A percentile compares a stretch with the other conserved stretches of the same genome.
These are phyloP conservation scores for Danionella dracula DNA, from an alignment of 2,797 vertebrate species.

Conservation along the genomic window DNA sequence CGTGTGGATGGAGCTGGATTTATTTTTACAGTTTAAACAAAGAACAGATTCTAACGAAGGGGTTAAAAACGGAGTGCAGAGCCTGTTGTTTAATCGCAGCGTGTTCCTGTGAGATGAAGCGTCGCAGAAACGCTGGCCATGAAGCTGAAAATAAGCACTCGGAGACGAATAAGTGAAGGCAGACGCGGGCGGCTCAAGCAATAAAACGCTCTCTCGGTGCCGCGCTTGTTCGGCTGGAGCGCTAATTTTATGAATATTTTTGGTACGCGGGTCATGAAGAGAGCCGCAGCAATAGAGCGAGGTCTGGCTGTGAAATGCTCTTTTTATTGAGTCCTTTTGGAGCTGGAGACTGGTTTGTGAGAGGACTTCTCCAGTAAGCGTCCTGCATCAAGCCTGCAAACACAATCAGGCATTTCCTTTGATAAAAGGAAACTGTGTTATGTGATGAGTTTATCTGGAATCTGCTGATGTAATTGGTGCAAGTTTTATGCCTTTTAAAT, in stretches of 20 bases:
- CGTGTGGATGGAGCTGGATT: slow-evolving; percentile 23
- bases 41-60: slow-evolving; percentile 38
- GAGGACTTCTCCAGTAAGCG: slow-evolving; percentile 38
- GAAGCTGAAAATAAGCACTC: slow-evolving; percentile 39
- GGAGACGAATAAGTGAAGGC: slow-evolving; percentile 29
- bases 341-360: too few species aligned
- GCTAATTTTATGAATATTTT: too few species aligned
- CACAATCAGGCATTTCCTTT: too few species aligned
- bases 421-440: too few species aligned
- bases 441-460: too few species aligned
- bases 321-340: too few species aligned
- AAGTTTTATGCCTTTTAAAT: too few species aligned
- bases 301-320: too few species aligned
- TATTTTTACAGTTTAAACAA: slow-evolving; percentile 15
- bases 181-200: not conserved
- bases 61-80: slow-evolving; percentile 44
- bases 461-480: too few species aligned
- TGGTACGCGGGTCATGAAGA: too few species aligned
- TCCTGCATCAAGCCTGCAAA: slow-evolving; percentile 51
- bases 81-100: slow-evolving; percentile 41
- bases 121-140: slow-evolving; percentile 28
- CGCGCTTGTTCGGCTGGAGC: too few species aligned
- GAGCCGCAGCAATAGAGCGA: too few species aligned
- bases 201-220: not conserved
- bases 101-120: slow-evolving; percentile 42